Percentiles rank a stretch among this genome's conserved stretches.
These are phyloP conservation scores for Siniperca undulata DNA, from an alignment of 2,797 vertebrate species.

Conservation along the genomic window DNA sequence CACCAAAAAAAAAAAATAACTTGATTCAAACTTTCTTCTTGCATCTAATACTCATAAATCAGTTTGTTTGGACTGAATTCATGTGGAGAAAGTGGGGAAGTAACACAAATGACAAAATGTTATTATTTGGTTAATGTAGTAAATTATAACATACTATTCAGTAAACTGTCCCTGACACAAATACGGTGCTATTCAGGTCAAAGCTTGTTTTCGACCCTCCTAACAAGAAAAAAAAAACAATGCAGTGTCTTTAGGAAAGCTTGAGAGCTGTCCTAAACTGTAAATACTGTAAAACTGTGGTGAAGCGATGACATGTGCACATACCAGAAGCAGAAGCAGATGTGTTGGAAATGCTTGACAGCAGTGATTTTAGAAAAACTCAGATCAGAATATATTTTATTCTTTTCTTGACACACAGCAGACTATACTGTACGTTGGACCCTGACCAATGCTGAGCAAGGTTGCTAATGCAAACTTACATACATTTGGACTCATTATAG, in stretches of 20 bases:
- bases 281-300: not conserved
- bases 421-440: not conserved
- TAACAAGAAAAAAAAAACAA: not conserved
- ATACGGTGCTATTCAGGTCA: not conserved
- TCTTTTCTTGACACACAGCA: not conserved
- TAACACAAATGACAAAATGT: not conserved
- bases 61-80: not conserved
- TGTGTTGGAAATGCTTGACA: not conserved
- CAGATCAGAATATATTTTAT: not conserved
- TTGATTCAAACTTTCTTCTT: slow-evolving; percentile 13
- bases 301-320: not conserved
- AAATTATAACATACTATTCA: not conserved
- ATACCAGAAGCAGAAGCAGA: not conserved
- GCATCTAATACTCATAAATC: not conserved
- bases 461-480: not conserved
- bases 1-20: not conserved
- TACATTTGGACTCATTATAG: not conserved
- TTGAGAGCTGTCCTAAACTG: not conserved
- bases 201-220: not conserved
- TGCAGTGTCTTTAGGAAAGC: not conserved
- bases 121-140: not conserved
- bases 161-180: not conserved
- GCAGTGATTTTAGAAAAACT: not conserved
- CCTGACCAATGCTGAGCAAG: not conserved
- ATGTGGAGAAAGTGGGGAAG: not conserved